Percentiles rank a stretch among this genome's conserved stretches.
These are phyloP conservation scores for Cistogaster globosa DNA, from an alignment of 2,888 invertebrate genomes.

Conservation along the genomic window DNA sequence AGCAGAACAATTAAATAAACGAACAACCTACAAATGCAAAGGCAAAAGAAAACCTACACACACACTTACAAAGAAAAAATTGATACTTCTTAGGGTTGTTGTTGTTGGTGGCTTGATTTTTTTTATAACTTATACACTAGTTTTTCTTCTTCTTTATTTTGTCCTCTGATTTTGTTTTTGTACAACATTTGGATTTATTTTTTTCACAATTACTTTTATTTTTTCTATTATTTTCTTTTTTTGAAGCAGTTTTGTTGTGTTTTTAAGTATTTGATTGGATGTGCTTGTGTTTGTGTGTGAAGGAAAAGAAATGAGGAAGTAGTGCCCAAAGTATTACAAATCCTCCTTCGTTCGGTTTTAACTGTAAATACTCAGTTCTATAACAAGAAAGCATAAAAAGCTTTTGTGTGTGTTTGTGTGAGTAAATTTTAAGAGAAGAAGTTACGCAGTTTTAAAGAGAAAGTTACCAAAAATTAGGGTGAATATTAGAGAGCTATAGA, in stretches of 20 bases:
- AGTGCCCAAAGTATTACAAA: conserved; percentile 46
- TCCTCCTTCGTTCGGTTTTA: conserved; percentile 29
- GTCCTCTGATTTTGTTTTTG: conserved; percentile 16
- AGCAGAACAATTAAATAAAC: conserved; percentile 22
- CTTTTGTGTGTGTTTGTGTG: conserved; percentile 50
- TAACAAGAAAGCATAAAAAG: background rate
- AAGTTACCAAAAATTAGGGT: background rate
- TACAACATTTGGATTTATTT: too few relatives aligned
- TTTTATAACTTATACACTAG: background rate
- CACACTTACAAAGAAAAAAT: conserved; percentile 1
- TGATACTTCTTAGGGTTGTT: conserved; percentile 16
- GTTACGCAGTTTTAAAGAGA: conserved; percentile 5
- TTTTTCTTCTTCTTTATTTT: conserved; percentile 23
- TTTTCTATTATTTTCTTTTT: background rate
- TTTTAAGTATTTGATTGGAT: background rate
- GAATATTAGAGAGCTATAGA: too few relatives aligned
- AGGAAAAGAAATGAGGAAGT: conserved; percentile 34
- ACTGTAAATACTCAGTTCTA: conserved; percentile 54
- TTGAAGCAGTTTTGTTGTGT: conserved; percentile 33
- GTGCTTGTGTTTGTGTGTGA: conserved; percentile 40
- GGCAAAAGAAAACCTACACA: background rate
- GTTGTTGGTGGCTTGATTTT: conserved; percentile 7
- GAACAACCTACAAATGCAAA: conserved; percentile 11
- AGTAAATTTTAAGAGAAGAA: conserved; percentile 5
- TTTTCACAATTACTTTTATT: too few relatives aligned